These are phyloP conservation scores for Drosophila anomalata DNA, from an alignment of 2,888 invertebrate species.

Conservation along the genomic window DNA sequence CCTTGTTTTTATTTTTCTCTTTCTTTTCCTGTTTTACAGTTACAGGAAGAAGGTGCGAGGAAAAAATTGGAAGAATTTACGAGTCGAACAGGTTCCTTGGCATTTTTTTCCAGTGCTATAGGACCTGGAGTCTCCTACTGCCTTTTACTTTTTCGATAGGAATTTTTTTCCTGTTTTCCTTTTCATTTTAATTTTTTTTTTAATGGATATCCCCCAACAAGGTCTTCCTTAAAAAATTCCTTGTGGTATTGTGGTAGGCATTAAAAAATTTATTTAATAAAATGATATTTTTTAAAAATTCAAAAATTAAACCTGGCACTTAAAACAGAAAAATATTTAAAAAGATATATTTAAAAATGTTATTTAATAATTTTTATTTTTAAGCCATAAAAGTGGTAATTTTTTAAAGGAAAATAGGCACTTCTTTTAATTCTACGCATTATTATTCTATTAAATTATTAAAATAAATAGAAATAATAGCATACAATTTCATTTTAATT, in stretches of 20 bases:
- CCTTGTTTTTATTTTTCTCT: not conserved
- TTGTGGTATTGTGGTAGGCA: not conserved
- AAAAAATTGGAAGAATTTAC: conserved; percentile 1
- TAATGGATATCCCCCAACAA: not conserved
- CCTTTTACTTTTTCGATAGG: conserved; percentile 6
- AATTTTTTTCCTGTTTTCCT: not conserved
- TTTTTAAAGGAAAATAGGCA: no score
- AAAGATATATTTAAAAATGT: no score
- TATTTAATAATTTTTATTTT: no score
- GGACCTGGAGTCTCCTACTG: conserved; percentile 1
- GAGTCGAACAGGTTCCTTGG: not conserved
- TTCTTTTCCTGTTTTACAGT: not conserved
- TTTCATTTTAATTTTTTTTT: not conserved
- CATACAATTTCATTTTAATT: no score
- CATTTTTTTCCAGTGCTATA: not conserved
- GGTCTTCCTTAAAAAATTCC: not conserved
- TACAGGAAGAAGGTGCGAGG: not conserved
- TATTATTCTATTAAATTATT: no score
- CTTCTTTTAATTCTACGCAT: no score
- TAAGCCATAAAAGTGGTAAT: no score
- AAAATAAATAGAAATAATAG: no score
- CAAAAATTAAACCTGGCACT: no score
- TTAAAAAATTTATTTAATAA: no score
- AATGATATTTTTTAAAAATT: no score
- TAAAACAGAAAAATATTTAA: no score